A percentile compares a stretch with the other conserved stretches of the same genome.
phyloP scores from a whole-genome alignment of 2,888 invertebrate species.

The Trissonchulus sp. region DNA sequence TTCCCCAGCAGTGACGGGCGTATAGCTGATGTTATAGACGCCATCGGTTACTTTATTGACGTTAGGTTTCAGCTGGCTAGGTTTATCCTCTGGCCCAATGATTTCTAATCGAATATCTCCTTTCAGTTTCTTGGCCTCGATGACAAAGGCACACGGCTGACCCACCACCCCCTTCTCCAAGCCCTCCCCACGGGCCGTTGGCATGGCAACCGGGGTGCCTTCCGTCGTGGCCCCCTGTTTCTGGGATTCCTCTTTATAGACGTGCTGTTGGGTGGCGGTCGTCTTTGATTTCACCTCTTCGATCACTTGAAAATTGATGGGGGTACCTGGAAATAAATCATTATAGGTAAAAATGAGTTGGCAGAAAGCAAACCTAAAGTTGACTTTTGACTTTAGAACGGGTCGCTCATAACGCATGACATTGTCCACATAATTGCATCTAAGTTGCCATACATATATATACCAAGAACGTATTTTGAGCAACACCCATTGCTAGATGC shows the following conservation, averaged over 20 bases:
- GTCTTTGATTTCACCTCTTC: conserved; percentile 32
- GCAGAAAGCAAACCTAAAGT: too few species aligned
- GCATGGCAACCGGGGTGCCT: conserved; percentile 41
- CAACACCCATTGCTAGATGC: too few species aligned
- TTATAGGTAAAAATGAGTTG: too few species aligned
- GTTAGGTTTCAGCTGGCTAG: conserved; percentile 41
- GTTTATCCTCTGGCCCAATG: conserved; percentile 13
- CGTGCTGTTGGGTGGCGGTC: neutral
- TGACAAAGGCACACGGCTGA: conserved; percentile 56
- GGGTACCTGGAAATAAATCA: conserved; percentile 37
- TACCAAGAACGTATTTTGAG: too few species aligned
- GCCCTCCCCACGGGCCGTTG: conserved; percentile 56
- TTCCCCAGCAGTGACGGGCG: conserved; percentile 83
- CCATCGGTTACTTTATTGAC: conserved; percentile 42
- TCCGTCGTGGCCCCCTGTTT: too few species aligned
- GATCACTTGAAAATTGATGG: conserved; percentile 41
- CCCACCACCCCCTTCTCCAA: conserved; percentile 56
- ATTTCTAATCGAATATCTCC: conserved; percentile 42
- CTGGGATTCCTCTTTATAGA: neutral
- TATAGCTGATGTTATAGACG: conserved; percentile 82
- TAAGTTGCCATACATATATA: too few species aligned
- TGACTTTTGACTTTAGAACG: too few species aligned
- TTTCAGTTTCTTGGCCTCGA: conserved; percentile 54
- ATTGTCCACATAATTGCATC: too few species aligned
- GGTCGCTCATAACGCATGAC: too few species aligned